phyloP scores from a whole-genome alignment of 2,797 vertebrate genomes.

The Leptatherina wallacei region DNA sequence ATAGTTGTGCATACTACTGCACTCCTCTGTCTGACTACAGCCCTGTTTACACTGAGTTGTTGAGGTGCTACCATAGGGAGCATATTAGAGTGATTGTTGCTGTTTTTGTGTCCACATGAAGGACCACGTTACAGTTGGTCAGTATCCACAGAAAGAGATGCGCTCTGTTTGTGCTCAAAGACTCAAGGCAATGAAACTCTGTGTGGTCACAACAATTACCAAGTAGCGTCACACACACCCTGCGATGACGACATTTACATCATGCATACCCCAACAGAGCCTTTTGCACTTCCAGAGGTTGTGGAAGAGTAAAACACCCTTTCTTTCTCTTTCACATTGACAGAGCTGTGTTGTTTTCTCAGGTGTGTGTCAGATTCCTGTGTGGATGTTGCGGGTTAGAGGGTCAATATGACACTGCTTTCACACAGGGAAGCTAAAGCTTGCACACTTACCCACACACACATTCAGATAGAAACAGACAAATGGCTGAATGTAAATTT shows the following conservation, averaged over 20 bases:
- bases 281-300: not conserved
- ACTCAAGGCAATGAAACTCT: not conserved
- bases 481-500: constrained; percentile 10
- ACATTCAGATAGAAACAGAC: not conserved
- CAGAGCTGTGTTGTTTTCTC: constrained; percentile 60
- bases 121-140: not conserved
- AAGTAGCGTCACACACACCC: not conserved
- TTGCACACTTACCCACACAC: constrained; percentile 23
- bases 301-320: not conserved
- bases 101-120: not conserved
- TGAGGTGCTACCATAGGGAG: not conserved
- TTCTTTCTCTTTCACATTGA: constrained; percentile 8
- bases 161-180: not conserved
- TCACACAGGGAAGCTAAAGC: constrained; percentile 61
- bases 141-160: not conserved
- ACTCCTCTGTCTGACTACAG: not conserved
- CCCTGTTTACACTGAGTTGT: not conserved
- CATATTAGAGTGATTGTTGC: not conserved
- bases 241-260: not conserved
- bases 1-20: not conserved
- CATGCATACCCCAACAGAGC: not conserved
- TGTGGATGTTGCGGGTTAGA: constrained; percentile 60
- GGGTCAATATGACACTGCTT: constrained; percentile 54
- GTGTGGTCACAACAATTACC: not conserved
- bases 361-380: constrained; percentile 65